A percentile compares a stretch with the other conserved stretches of the same genome.
Conservation (phyloP, 2,113 vertebrate species). For the Cyanoramphus novaezelandiae region DNA sequence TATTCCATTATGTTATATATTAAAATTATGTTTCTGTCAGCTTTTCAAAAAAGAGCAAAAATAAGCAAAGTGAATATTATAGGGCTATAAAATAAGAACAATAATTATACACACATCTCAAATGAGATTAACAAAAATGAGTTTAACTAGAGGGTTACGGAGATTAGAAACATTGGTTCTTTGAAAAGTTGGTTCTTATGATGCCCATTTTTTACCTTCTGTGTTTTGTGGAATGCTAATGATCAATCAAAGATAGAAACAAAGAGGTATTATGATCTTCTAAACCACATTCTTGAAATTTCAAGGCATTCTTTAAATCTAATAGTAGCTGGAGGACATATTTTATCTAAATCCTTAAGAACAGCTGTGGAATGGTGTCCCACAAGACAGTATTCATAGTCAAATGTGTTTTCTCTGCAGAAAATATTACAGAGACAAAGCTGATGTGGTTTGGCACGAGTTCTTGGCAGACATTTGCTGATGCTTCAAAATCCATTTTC, state of each 20-base stretch:
- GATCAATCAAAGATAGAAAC: not conserved
- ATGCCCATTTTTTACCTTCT: not conserved
- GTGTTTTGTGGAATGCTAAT: not conserved
- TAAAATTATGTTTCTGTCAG: not conserved
- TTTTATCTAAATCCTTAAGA: constrained; percentile 40
- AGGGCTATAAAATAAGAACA: not conserved
- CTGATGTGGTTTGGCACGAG: not conserved
- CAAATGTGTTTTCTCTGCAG: not conserved
- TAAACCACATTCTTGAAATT: not conserved
- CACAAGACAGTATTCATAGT: not conserved
- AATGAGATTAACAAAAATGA: not conserved
- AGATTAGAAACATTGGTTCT: not conserved
- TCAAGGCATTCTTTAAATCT: not conserved
- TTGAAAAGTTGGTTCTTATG: not conserved
- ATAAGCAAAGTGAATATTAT: not conserved
- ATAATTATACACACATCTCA: not conserved
- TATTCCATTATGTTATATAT: not conserved
- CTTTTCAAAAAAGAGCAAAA: not conserved
- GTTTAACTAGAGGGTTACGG: not conserved
- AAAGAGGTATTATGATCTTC: not conserved
- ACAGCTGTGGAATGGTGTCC: constrained; percentile 5
- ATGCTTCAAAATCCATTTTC: constrained; percentile 17
- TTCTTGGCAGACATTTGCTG: not conserved
- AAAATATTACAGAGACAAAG: constrained; percentile 3
- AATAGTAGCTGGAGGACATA: not conserved